Evolutionary conservation across 1,140 invertebrate species (phyloP).

Genomic region (Dryas iulia): DNA sequence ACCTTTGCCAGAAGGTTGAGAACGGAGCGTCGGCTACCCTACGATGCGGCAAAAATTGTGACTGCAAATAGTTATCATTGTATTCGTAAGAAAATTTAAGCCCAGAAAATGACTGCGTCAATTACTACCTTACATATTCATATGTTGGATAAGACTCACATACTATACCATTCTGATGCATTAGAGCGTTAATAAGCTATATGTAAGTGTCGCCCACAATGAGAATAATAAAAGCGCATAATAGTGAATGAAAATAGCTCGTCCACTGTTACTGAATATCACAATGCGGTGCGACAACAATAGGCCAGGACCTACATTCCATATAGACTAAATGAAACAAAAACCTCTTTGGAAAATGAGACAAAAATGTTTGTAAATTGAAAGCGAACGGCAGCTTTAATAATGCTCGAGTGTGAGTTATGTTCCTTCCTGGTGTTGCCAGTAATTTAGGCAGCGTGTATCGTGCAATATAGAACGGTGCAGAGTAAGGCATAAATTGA

Average conservation of each 20-base stretch:
- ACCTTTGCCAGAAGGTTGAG: too few species aligned
- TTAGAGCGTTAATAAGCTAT: conserved; percentile 63
- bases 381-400: conserved; percentile 40
- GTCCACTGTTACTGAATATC: conserved; percentile 58
- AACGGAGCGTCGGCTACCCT: too few species aligned
- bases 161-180: conserved; percentile 42
- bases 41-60: too few species aligned
- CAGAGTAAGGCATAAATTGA: conserved; percentile 35
- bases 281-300: conserved; percentile 66
- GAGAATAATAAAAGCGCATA: conserved; percentile 65
- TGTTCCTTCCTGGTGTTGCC: conserved; percentile 35
- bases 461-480: conserved; percentile 32
- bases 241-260: conserved; percentile 71
- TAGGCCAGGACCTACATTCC: conserved; percentile 57
- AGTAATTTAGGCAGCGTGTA: conserved; percentile 37
- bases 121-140: conserved; percentile 12
- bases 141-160: background rate
- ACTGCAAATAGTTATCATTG: too few species aligned
- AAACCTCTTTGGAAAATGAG: conserved; percentile 53
- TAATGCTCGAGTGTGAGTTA: conserved; percentile 38
- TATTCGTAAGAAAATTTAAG: too few species aligned
- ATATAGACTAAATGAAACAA: conserved; percentile 66
- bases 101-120: background rate
- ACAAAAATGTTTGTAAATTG: conserved; percentile 55
- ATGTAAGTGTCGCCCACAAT: conserved; percentile 65